Percentiles rank a stretch among this genome's conserved stretches.
Evolutionary conservation across 2,888 invertebrate species (phyloP).

Genomic region (Vannuccia rotundouncinata): DNA sequence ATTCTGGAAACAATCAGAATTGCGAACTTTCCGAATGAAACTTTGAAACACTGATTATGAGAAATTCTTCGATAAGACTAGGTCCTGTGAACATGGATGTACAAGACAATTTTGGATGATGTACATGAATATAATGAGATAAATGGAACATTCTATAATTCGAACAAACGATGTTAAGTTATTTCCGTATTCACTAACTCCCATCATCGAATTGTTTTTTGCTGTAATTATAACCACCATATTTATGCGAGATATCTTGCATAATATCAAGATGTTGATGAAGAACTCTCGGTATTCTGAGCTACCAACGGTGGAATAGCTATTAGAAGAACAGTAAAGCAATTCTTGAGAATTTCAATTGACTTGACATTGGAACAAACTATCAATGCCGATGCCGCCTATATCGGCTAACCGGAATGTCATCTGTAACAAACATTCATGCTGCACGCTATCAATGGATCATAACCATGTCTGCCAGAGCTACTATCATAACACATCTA

Average conservation of each 20-base stretch:
- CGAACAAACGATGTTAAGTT: slow-evolving; percentile 18
- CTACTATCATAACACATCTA: slow-evolving; percentile 17
- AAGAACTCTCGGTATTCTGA: slow-evolving; percentile 16
- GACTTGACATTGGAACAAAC: slow-evolving; percentile 36
- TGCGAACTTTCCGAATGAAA: not conserved
- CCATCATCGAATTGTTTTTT: slow-evolving; percentile 27
- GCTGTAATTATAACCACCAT: slow-evolving; percentile 10
- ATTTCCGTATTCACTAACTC: not conserved
- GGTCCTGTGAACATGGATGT: not conserved
- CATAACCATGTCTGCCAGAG: slow-evolving; percentile 36
- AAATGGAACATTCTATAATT: slow-evolving; percentile 4
- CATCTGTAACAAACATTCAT: slow-evolving; percentile 35
- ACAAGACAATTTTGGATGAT: slow-evolving; percentile 6
- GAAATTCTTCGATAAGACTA: not conserved
- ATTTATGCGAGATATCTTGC: slow-evolving; percentile 30
- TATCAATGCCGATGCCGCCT: slow-evolving; percentile 40
- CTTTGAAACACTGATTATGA: not conserved
- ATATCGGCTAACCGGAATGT: slow-evolving; percentile 35
- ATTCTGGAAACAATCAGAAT: not conserved
- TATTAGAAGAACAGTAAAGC: slow-evolving; percentile 27
- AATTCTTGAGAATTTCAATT: slow-evolving; percentile 6
- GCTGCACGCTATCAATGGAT: slow-evolving; percentile 37
- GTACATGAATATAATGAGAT: not conserved
- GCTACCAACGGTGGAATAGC: slow-evolving; percentile 34
- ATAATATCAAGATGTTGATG: slow-evolving; percentile 7